Conservation (phyloP, 1,140 invertebrate genomes). For the Ips typographus region DNA sequence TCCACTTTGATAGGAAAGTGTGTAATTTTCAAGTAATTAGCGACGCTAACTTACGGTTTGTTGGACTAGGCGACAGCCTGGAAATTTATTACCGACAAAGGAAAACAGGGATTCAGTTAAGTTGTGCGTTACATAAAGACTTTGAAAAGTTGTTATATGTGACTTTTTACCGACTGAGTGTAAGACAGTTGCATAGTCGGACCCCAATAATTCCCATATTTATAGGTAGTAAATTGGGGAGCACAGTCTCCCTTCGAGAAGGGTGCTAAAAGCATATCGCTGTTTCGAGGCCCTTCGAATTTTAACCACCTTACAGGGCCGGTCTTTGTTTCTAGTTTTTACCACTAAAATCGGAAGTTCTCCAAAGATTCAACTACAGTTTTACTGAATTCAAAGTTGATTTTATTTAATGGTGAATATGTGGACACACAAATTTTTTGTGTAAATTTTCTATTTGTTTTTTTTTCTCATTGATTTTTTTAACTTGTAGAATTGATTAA, state of each 20-base stretch:
- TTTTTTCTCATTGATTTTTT: too few relatives aligned
- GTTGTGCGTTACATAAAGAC: neutral
- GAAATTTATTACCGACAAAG: neutral
- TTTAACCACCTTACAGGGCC: constrained; percentile 11
- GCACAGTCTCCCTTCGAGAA: constrained; percentile 3
- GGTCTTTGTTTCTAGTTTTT: neutral
- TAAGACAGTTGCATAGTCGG: neutral
- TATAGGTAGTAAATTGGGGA: constrained; percentile 28
- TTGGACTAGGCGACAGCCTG: neutral
- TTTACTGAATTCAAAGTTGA: too few relatives aligned
- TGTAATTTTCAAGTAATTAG: neutral
- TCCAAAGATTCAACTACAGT: too few relatives aligned
- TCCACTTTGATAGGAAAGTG: neutral
- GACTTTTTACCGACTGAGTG: constrained; percentile 1
- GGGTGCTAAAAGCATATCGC: constrained; percentile 29
- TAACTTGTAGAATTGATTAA: too few relatives aligned
- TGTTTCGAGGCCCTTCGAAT: constrained; percentile 14
- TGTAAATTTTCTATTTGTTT: too few relatives aligned
- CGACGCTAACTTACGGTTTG: neutral
- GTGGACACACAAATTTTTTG: too few relatives aligned
- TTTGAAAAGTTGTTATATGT: neutral
- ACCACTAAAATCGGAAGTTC: too few relatives aligned
- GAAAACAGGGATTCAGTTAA: neutral
- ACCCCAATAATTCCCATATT: constrained; percentile 19
- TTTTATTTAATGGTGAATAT: too few relatives aligned